These are phyloP conservation scores for Formica selysi DNA, from an alignment of 1,140 invertebrate species.

Conservation along the genomic window DNA sequence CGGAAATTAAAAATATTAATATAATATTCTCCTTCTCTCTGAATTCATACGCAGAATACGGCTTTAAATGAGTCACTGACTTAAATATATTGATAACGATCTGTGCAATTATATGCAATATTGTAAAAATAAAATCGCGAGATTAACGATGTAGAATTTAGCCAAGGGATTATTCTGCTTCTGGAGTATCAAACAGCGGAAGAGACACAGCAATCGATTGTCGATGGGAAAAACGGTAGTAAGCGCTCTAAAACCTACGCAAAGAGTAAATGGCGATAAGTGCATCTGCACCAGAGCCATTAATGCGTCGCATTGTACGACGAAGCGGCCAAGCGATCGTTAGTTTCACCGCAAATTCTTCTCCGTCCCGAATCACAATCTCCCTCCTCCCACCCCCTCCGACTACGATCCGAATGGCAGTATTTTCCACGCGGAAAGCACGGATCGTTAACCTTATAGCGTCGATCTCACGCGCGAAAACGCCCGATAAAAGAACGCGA, in stretches of 20 bases:
- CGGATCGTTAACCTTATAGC: constrained; percentile 51
- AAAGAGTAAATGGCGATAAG: constrained; percentile 44
- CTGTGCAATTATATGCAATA: not conserved
- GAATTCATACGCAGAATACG: no score
- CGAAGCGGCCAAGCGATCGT: constrained; percentile 45
- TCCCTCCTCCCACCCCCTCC: not conserved
- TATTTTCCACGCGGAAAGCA: constrained; percentile 31
- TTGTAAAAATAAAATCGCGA: not conserved
- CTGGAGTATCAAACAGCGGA: constrained; percentile 1
- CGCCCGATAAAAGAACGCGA: constrained; percentile 39
- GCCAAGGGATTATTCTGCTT: not conserved
- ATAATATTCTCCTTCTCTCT: no score
- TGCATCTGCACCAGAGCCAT: constrained; percentile 47
- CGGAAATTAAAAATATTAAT: no score
- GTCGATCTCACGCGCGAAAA: constrained; percentile 54
- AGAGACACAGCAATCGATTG: constrained; percentile 7
- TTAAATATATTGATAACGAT: not conserved
- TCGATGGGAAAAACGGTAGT: constrained; percentile 3
- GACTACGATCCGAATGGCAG: constrained; percentile 44
- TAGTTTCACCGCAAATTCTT: constrained; percentile 53
- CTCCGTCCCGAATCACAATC: not conserved
- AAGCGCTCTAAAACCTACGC: constrained; percentile 9
- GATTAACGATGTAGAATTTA: not conserved
- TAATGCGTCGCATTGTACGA: constrained; percentile 52
- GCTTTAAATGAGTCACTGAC: not conserved